These are phyloP conservation scores for Dinomys branickii DNA, from an alignment of 2,113 vertebrate species.

Conservation along the genomic window DNA sequence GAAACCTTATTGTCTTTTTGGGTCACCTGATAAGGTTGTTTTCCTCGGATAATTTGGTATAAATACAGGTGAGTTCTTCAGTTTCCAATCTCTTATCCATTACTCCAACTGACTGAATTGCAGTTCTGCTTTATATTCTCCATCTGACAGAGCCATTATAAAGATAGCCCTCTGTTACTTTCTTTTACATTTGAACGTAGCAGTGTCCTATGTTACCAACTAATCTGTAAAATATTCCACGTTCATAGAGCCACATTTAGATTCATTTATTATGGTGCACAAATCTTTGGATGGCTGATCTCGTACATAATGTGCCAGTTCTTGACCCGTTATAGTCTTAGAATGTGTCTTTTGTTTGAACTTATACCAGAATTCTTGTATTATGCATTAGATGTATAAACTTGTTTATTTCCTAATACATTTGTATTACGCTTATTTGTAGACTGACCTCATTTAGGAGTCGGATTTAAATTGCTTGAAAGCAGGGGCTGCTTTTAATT, in stretches of 20 bases:
- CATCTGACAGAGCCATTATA: slow-evolving; percentile 19
- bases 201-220: background rate
- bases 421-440: background rate
- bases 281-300: background rate
- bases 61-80: slow-evolving; percentile 28
- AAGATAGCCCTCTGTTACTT: background rate
- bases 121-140: slow-evolving; percentile 71
- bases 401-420: slow-evolving; percentile 3
- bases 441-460: background rate
- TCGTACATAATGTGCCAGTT: background rate
- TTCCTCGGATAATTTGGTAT: slow-evolving; percentile 67
- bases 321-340: slow-evolving; percentile 17
- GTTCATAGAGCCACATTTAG: background rate
- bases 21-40: slow-evolving; percentile 61
- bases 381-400: background rate
- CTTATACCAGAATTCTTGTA: background rate
- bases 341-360: slow-evolving; percentile 13
- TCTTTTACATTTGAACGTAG: slow-evolving; percentile 61
- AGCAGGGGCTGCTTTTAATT: background rate
- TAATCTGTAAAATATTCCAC: slow-evolving; percentile 15
- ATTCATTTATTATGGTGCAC: background rate
- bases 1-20: slow-evolving; percentile 40
- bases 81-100: slow-evolving; percentile 4
- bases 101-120: slow-evolving; percentile 30
- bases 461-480: slow-evolving; percentile 15